Evolutionary conservation across 2,113 vertebrate species (phyloP).

Genomic region (Mustelus asterias): DNA sequence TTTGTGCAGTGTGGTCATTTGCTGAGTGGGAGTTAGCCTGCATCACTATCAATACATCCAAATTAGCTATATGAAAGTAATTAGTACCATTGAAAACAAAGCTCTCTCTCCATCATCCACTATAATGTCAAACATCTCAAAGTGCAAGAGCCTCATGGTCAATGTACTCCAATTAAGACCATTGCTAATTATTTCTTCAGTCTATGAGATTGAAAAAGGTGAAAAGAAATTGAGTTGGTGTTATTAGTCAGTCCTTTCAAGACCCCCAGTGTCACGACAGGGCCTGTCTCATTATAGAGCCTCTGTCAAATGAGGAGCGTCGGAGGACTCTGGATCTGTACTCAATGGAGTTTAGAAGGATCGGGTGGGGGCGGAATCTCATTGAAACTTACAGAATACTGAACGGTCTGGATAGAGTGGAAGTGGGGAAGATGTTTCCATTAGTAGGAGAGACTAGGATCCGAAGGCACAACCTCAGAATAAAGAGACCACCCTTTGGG

Average conservation of each 20-base stretch:
- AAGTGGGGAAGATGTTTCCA: too few species aligned
- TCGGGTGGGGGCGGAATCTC: too few species aligned
- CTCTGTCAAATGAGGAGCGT: not conserved
- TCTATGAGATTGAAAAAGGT: not conserved
- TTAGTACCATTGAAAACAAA: not conserved
- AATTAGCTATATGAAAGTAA: not conserved
- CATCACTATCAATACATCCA: not conserved
- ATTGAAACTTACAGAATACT: too few species aligned
- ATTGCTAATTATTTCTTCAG: not conserved
- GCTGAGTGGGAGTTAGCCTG: not conserved
- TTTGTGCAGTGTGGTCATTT: not conserved
- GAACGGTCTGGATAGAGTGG: too few species aligned
- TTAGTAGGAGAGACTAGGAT: too few species aligned
- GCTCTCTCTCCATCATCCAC: not conserved
- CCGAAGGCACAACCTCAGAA: too few species aligned
- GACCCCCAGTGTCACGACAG: not conserved
- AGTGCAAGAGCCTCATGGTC: not conserved
- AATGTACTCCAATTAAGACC: not conserved
- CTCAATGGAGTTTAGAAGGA: too few species aligned
- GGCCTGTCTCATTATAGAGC: not conserved
- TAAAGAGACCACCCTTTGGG: too few species aligned
- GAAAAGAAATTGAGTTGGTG: not conserved
- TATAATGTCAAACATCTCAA: not conserved
- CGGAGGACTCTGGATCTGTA: too few species aligned
- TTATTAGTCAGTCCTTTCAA: not conserved